phyloP scores from a whole-genome alignment of 2,888 invertebrate species.

The Cylindroiulus punctatus region DNA sequence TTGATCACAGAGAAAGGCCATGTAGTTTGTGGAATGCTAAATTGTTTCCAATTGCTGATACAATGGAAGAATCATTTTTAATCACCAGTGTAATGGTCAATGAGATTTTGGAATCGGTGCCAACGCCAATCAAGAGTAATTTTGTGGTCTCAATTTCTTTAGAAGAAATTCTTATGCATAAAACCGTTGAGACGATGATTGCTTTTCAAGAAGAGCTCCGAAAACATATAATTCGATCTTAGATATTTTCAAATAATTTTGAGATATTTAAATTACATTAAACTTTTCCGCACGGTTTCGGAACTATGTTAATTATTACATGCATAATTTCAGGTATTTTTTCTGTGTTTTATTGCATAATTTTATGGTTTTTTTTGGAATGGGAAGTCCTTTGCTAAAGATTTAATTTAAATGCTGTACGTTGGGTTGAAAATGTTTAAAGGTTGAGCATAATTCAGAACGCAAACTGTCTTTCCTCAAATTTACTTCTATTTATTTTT shows the following conservation, averaged over 20 bases:
- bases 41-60: slow-evolving; percentile 59
- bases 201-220: slow-evolving; percentile 36
- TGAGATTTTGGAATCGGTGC: not conserved
- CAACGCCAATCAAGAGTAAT: not conserved
- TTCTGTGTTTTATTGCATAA: not conserved
- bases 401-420: not conserved
- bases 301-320: too few relatives aligned
- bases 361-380: not conserved
- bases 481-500: not conserved
- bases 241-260: not conserved
- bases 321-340: not conserved
- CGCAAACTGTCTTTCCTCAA: not conserved
- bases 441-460: not conserved
- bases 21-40: slow-evolving; percentile 60
- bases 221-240: not conserved
- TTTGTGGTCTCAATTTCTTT: not conserved
- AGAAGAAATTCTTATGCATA: slow-evolving; percentile 40
- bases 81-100: slow-evolving; percentile 59
- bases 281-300: too few relatives aligned
- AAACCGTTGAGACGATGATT: slow-evolving; percentile 36
- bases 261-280: not conserved
- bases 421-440: not conserved
- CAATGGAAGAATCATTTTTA: slow-evolving; percentile 59
- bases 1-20: slow-evolving; percentile 45
- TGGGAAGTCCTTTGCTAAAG: not conserved